A percentile compares a stretch with the other conserved stretches of the same genome.
Evolutionary conservation across 1,140 invertebrate genomes (phyloP).

Genomic region (Camponotus vicinus): DNA sequence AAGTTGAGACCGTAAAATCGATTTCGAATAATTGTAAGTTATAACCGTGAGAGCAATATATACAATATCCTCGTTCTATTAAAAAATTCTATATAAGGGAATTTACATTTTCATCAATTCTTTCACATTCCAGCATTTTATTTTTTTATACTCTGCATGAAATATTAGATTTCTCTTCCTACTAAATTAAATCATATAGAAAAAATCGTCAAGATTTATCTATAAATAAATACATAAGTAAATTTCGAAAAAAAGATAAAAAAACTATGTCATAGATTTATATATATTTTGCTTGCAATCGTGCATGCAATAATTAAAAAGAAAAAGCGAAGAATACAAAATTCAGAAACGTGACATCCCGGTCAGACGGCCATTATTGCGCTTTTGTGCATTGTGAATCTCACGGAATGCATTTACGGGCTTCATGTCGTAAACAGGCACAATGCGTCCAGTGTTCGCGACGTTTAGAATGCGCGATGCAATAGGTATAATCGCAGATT

Average conservation of each 20-base stretch:
- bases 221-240: no score
- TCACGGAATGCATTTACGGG: conserved; percentile 35
- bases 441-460: conserved; percentile 48
- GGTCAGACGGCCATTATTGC: conserved; percentile 14
- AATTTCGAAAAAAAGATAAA: not conserved
- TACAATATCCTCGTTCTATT: not conserved
- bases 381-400: conserved; percentile 26
- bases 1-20: not conserved
- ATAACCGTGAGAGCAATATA: not conserved
- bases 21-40: conserved; percentile 3
- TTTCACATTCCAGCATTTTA: not conserved
- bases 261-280: not conserved
- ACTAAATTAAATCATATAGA: not conserved
- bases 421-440: conserved; percentile 48
- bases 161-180: not conserved
- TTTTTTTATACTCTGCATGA: not conserved
- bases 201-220: no score
- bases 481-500: conserved; percentile 45
- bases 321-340: not conserved
- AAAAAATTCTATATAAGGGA: not conserved
- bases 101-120: not conserved
- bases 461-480: conserved; percentile 37
- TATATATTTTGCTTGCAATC: not conserved
- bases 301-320: not conserved
- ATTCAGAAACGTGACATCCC: conserved; percentile 23